A percentile compares a stretch with the other conserved stretches of the same genome.
Conservation (phyloP, 2,888 invertebrate genomes). For the Camponotus fellah region DNA sequence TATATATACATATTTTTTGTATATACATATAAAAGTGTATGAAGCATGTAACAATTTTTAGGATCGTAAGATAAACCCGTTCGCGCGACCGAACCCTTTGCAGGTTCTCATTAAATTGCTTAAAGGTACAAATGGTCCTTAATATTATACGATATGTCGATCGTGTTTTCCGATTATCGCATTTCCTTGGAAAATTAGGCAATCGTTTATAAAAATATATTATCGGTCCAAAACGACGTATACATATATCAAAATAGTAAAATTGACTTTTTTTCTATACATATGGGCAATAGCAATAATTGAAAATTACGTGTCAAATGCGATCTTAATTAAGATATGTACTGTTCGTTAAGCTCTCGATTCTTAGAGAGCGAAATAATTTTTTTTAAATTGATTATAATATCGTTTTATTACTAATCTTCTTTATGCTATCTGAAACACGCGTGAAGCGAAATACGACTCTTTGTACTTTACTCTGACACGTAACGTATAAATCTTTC, state of each 20-base stretch:
- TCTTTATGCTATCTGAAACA: conserved; percentile 4
- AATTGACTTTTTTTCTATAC: background rate
- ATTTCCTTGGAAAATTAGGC: background rate
- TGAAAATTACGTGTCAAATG: conserved; percentile 25
- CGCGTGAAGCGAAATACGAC: conserved; percentile 14
- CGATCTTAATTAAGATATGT: conserved; percentile 44
- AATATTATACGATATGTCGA: conserved; percentile 43
- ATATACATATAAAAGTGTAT: no score
- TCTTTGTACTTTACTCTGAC: conserved; percentile 48
- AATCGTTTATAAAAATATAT: background rate
- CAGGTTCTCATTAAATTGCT: conserved; percentile 49
- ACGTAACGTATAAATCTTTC: conserved; percentile 29
- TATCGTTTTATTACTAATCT: background rate
- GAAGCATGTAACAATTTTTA: conserved; percentile 25
- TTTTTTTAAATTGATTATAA: conserved; percentile 10
- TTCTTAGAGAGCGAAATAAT: conserved; percentile 24
- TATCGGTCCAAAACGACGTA: background rate
- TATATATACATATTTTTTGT: no score
- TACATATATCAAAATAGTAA: background rate
- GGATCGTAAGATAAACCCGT: conserved; percentile 51
- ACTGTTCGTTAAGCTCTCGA: conserved; percentile 13
- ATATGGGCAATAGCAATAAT: conserved; percentile 16
- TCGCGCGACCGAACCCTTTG: conserved; percentile 48
- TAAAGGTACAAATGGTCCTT: conserved; percentile 65
- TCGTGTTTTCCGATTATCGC: conserved; percentile 37